Evolutionary conservation across 2,888 invertebrate genomes (phyloP), one percentile per base, ranked within the genome.

Genomic region (Apantesis nais): DNA sequence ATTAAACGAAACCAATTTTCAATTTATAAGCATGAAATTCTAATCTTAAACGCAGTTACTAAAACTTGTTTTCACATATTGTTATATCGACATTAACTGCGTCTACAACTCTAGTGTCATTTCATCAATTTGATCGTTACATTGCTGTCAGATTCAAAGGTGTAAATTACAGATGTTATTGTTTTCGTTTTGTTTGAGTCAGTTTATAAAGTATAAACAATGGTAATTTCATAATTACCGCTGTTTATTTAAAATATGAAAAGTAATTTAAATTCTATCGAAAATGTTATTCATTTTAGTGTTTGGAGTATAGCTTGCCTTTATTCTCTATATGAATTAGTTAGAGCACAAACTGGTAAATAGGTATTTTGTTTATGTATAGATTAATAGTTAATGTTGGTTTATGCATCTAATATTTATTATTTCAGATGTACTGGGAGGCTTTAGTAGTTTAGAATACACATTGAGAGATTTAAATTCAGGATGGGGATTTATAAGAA

Each of bases 311-410:
- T 86, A 52, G 94, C 95, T 34, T 95, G 96, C 80, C 82, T 95
- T 70, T 96, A 95, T 89, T 95, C 96, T 4, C 89, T 96, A 68
- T 96, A 94, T 80, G 92, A 94, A 80, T 93, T 97, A 79, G 92
- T 93, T 82, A 81, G 89, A 62, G 91, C 93, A 70, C 95, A 96
- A 84, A 92, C 91, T 81, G 93, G 97, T 97, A 93, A 66, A 67
- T 37, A 31, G 29, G 1, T 67, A 31, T 0, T 11, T 58, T 52
- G 16, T 63, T 63, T 63, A 3, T 63, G 29, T 29, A 29, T 63
- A 11, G 25, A 63, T 63, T 19, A 29, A 0, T 61, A 16, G 29
- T 63, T 44, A 41, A 4, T 29, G 12, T 63, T 29, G 11, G 19
- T 63, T 63, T 44, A 29, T 44, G 4, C 3, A 65, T 12, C 58